Evolutionary conservation across 1,140 invertebrate species (phyloP).

Genomic region (Brachystomella parvula): DNA sequence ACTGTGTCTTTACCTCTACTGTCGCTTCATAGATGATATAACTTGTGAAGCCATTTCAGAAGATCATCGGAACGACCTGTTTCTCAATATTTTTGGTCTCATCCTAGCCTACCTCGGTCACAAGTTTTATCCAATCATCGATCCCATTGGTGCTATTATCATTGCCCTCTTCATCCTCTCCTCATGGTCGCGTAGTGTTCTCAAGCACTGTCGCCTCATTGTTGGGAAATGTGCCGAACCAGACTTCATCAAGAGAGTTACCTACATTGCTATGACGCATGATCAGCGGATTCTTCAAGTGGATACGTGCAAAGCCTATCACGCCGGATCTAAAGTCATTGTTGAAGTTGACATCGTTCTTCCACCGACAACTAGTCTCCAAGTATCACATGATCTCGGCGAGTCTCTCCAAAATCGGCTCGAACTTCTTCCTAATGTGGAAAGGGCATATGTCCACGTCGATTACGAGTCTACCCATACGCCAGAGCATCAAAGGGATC

Average conservation of each 20-base stretch:
- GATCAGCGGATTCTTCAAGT: constrained; percentile 11
- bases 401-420: constrained; percentile 4
- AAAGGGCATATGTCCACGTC: constrained; percentile 4
- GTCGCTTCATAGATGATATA: constrained; percentile 1
- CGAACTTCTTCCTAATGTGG: not conserved
- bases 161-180: not conserved
- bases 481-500: constrained; percentile 13
- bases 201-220: constrained; percentile 13
- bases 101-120: not conserved
- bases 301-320: constrained; percentile 7
- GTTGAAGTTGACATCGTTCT: constrained; percentile 17
- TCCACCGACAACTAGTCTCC: not conserved
- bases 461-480: constrained; percentile 8
- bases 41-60: not conserved
- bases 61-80: constrained; percentile 13
- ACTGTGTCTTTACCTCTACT: constrained; percentile 4
- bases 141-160: constrained; percentile 9
- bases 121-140: not conserved
- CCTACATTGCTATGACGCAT: constrained; percentile 15
- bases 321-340: constrained; percentile 11
- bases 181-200: constrained; percentile 6
- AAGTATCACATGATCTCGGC: constrained; percentile 12
- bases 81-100: constrained; percentile 3
- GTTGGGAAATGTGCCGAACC: constrained; percentile 10
- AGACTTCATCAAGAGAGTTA: constrained; percentile 9